A percentile compares a stretch with the other conserved stretches of the same genome.
Conservation (phyloP, 2,888 invertebrate species). For the Coenonympha glycerion region DNA sequence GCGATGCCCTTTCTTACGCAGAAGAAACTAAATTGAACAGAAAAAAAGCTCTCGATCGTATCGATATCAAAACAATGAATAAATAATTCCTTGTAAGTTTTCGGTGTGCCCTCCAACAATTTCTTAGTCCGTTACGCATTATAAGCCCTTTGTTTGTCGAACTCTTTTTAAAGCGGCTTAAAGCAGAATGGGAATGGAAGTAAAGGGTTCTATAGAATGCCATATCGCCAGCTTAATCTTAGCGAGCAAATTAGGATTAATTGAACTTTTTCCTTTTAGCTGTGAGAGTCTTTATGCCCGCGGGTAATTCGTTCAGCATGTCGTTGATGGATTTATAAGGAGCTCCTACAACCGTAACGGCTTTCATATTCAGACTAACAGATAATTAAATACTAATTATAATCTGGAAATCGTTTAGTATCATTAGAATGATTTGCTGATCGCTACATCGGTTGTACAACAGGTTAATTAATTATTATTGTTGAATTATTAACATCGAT, state of each 20-base stretch:
- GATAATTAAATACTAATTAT: slow-evolving; percentile 7
- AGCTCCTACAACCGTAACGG: slow-evolving; percentile 37
- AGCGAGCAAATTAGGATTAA: slow-evolving; percentile 74
- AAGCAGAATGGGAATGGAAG: slow-evolving; percentile 57
- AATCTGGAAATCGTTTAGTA: slow-evolving; percentile 1
- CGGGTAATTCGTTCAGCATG: slow-evolving; percentile 62
- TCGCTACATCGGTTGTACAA: background rate
- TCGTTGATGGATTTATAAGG: slow-evolving; percentile 45
- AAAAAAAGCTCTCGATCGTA: slow-evolving; percentile 20
- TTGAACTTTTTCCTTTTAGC: slow-evolving; percentile 69
- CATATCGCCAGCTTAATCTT: slow-evolving; percentile 70
- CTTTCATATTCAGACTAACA: background rate
- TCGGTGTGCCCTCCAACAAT: slow-evolving; percentile 49
- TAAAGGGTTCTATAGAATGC: slow-evolving; percentile 69
- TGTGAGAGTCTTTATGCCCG: slow-evolving; percentile 58
- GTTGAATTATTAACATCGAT: slow-evolving; percentile 9
- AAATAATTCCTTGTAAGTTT: slow-evolving; percentile 42
- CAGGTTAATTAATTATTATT: slow-evolving; percentile 2
- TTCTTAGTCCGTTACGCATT: slow-evolving; percentile 66
- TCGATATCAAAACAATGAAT: slow-evolving; percentile 19
- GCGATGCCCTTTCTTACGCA: slow-evolving; percentile 8
- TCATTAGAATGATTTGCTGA: slow-evolving; percentile 1
- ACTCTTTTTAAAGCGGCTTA: slow-evolving; percentile 71
- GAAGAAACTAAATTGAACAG: background rate
- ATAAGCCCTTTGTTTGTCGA: slow-evolving; percentile 69